phyloP scores from a whole-genome alignment of 23 tunicate species.

The Aplidium turbinatum region DNA sequence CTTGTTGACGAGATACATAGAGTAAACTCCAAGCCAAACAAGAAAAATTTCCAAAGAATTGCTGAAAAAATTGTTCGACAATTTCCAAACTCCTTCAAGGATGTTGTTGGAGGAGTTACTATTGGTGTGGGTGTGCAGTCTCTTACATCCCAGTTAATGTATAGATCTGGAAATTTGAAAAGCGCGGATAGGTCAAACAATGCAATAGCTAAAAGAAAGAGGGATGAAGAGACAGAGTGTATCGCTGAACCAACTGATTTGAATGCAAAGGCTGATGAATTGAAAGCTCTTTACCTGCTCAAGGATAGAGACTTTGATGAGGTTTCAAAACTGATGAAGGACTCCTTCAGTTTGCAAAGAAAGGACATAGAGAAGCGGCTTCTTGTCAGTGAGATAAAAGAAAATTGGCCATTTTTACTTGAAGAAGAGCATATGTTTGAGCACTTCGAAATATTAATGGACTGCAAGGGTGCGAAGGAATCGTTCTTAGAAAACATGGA shows the following conservation, averaged over 20 bases:
- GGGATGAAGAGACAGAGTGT: not conserved
- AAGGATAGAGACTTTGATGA: not conserved
- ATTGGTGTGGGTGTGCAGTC: not conserved
- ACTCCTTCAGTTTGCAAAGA: not conserved
- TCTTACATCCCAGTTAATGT: not conserved
- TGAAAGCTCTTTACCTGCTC: not conserved
- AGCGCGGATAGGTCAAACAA: not conserved
- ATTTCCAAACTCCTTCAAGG: not conserved
- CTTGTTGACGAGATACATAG: not conserved
- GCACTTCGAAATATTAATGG: not conserved
- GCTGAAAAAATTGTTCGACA: not conserved
- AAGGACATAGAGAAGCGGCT: not conserved
- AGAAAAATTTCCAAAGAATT: not conserved
- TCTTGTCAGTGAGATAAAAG: not conserved
- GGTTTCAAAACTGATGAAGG: not conserved
- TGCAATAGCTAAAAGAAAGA: not conserved
- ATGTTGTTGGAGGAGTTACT: not conserved
- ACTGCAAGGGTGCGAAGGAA: not conserved
- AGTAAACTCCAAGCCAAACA: not conserved
- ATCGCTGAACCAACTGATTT: not conserved
- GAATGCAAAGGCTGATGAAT: no score
- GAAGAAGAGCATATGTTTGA: not conserved
- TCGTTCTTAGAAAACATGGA: not conserved
- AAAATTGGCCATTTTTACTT: not conserved
- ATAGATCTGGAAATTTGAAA: not conserved